A percentile compares a stretch with the other conserved stretches of the same genome.
Conservation (phyloP, 2,888 invertebrate species). For the Bruchidius siliquastri region DNA sequence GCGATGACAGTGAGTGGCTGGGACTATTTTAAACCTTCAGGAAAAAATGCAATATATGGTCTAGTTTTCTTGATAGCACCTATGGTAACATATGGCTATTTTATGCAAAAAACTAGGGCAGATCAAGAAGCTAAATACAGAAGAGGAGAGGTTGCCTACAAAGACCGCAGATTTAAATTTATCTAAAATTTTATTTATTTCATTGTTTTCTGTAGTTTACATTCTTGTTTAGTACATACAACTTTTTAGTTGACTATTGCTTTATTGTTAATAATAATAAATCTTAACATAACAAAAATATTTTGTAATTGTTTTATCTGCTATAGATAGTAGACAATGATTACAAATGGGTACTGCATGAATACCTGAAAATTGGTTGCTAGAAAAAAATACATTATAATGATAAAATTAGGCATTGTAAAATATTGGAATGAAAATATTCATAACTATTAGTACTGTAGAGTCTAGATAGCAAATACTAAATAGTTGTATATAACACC, state of each 20-base stretch:
- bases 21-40: conserved; percentile 65
- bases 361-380: too few species aligned
- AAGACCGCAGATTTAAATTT: conserved; percentile 67
- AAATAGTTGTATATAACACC: too few species aligned
- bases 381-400: too few species aligned
- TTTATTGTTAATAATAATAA: too few species aligned
- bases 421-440: too few species aligned
- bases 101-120: conserved; percentile 51
- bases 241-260: not conserved
- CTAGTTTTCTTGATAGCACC: conserved; percentile 54
- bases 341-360: too few species aligned
- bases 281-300: too few species aligned
- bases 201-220: not conserved
- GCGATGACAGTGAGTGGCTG: conserved; percentile 64
- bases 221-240: not conserved
- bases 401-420: too few species aligned
- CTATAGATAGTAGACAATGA: too few species aligned
- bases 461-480: too few species aligned
- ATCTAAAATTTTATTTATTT: conserved; percentile 45
- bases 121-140: conserved; percentile 58
- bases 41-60: conserved; percentile 39
- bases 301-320: too few species aligned
- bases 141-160: conserved; percentile 70
- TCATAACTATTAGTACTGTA: too few species aligned
- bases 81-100: conserved; percentile 52